Evolutionary conservation across 2,888 invertebrate genomes (phyloP), one percentile per base, ranked within the genome.

Genomic region (Rhingia rostrata): DNA sequence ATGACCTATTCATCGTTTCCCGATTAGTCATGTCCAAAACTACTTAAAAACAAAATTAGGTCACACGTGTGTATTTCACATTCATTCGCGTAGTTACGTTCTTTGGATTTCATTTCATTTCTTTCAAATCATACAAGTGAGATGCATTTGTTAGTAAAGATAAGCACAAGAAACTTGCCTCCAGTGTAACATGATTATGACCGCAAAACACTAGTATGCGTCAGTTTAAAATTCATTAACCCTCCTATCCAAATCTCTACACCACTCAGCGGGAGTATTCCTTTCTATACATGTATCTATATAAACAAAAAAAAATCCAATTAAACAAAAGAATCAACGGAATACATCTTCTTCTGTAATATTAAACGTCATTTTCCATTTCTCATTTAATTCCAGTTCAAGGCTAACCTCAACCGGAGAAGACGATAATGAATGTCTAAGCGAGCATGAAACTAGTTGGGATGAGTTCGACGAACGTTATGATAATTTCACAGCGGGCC

Each of bases 381-480:
- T 2, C 22, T 22, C 41, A 63, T 77, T 73, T 74, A 63, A 81
- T 87, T 89, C 37, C 86, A 91, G 92, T 89, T 90, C 90, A 85
- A 89, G 91, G 63, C 88, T 91, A 87, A 91, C 91, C 85, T 91
- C 92, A 69, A 91, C 91, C 74, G 91, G 91, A 80, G 91, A 91
- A 87, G 91, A 91, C 87, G 91, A 91, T 87, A 90, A 91, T 73
- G 91, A 91, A 86, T 91, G 89, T 87, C 90, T 89, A 80, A 91
- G 91, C 86, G 91, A 91, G 86, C 90, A 91, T 86, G 91, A 92
- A 88, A 89, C 91, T 87, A 91, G 91, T 88, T 90, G 90, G 90
- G 91, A 91, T 86, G 91, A 92, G 87, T 89, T 90, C 86, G 91
- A 91, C 49, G 92, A 91, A 88, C 91, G 91, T 84, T 91, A 89